Base-by-base conservation (phyloP, 2,797 vertebrate species). In the Craterocephalus amniculus region DNA sequence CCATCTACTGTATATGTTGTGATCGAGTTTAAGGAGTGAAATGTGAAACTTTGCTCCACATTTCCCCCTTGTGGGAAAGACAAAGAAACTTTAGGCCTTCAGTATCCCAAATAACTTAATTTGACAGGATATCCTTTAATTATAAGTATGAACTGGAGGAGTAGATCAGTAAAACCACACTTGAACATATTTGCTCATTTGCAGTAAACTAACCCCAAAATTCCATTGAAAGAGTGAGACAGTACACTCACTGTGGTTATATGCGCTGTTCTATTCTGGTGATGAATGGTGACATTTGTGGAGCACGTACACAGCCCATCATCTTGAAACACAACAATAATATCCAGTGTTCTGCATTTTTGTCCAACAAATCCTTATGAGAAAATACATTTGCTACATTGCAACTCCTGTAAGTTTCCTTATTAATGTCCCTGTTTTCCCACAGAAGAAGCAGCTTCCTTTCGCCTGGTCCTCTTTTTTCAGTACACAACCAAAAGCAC, bases 241-340 rank as follows among this genome's bases (percentile, higher is more conserved):
- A 58, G 29, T 52, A 51, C 29, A 32, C 20, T 36, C 27, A 38
- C 78, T 83, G 70, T 68, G 40, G 62, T 63, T 32, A 60, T 72
- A 79, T 71, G 70, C 27, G 27, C 54, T 65, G 69, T 74, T 80
- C 74, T 87, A 79, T 84, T 86, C 85, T 63, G 59, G 1, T n/a
- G 29, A 91, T 84, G 89, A 91, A 93, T 88, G 87, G 83, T 75
- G 87, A 70, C 88, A 88, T 92, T 91, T 90, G 85, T 87, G 58
- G 78, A 79, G 78, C 34, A 58, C 52, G 74, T 70, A 81, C 66
- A 79, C 67, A 38, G 62, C 48, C 56, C 73, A 87, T 84, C 72
- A 84, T 86, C 63, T 78, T 63, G 40, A 48, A 60, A 63, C 54
- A 56, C 71, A 78, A 93, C 91, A 92, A 91, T 90, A 61, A 74